These are phyloP conservation scores for Eutolmus rufibarbis DNA, from an alignment of 2,888 invertebrate species.

Conservation along the genomic window DNA sequence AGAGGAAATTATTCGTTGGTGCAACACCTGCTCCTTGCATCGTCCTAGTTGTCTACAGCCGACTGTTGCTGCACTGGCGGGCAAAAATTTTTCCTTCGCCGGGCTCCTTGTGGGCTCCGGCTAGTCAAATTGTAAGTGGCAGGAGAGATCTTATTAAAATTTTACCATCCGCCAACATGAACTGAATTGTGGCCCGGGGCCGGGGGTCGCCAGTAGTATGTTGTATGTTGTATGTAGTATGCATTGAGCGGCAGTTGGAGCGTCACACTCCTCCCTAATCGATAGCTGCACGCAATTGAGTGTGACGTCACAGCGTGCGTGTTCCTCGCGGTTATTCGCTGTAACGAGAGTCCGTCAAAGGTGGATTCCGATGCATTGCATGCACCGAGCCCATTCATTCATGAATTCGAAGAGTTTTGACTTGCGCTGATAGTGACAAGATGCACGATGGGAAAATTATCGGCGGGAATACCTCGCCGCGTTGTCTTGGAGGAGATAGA, in stretches of 20 bases:
- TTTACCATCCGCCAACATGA: neutral
- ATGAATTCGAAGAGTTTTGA: slow-evolving; percentile 33
- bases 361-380: slow-evolving; percentile 29
- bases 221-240: neutral
- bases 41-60: neutral
- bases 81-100: neutral
- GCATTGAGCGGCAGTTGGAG: slow-evolving; percentile 15
- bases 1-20: neutral
- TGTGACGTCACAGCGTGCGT: slow-evolving; percentile 38
- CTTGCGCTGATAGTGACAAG: slow-evolving; percentile 34
- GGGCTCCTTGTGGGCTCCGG: neutral
- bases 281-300: slow-evolving; percentile 39
- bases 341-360: slow-evolving; percentile 30
- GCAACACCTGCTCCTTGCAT: slow-evolving; percentile 1
- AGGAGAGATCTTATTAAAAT: slow-evolving; percentile 17
- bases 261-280: slow-evolving; percentile 36
- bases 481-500: neutral
- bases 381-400: slow-evolving; percentile 36
- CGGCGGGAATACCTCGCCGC: neutral
- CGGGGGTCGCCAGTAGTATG: neutral
- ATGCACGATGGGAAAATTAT: slow-evolving; percentile 35
- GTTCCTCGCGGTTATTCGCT: neutral
- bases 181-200: neutral
- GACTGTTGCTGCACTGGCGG: neutral
- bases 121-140: neutral